Evolutionary conservation across 2,113 vertebrate genomes (phyloP).

Genomic region (Pterophyllum scalare): DNA sequence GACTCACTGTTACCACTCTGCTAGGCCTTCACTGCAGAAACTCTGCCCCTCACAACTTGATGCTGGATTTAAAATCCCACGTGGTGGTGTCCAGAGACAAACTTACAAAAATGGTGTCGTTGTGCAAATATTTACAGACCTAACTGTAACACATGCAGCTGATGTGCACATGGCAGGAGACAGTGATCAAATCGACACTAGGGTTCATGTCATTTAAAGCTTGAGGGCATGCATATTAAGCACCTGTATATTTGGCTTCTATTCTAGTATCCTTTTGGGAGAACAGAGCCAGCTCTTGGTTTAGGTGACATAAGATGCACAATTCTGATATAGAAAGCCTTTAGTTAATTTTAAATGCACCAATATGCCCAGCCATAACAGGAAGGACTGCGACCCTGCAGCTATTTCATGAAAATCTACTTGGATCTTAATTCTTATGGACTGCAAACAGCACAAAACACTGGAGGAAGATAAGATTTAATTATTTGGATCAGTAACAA

Average conservation of each 20-base stretch:
- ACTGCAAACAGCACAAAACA: background rate
- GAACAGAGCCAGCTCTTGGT: background rate
- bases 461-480: background rate
- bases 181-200: background rate
- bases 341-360: no score
- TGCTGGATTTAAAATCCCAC: no score
- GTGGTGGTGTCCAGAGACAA: background rate
- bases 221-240: background rate
- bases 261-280: background rate
- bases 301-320: no score
- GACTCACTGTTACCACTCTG: no score
- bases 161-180: rapidly evolving
- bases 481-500: background rate
- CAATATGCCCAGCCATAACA: background rate
- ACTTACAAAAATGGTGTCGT: background rate
- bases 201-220: background rate
- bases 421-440: background rate
- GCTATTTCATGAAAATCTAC: background rate
- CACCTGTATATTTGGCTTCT: background rate
- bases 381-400: background rate
- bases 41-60: no score
- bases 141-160: background rate
- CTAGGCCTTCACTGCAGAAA: no score
- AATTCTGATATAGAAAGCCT: no score
- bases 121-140: rapidly evolving